Evolutionary conservation across 2,888 invertebrate species (phyloP).

Genomic region (Rhagium mordax): DNA sequence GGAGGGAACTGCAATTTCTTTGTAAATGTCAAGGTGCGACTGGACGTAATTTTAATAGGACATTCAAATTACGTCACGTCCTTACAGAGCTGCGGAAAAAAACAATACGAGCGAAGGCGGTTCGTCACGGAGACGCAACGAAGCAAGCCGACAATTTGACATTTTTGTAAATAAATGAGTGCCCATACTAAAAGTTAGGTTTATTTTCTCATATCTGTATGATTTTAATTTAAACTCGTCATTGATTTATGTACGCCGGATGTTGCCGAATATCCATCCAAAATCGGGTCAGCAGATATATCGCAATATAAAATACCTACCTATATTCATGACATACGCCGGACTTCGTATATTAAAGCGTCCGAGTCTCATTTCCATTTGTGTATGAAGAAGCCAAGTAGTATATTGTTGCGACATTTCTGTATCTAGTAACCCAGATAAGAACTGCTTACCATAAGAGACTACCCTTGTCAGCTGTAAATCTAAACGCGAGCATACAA

Average conservation of each 20-base stretch:
- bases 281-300: background rate
- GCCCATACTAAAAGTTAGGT: too few species aligned
- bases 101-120: too few species aligned
- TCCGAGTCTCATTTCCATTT: background rate
- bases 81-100: too few species aligned
- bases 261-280: background rate
- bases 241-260: background rate
- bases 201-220: background rate
- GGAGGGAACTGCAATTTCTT: too few species aligned
- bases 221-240: background rate
- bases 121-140: too few species aligned
- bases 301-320: background rate
- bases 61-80: too few species aligned
- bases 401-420: constrained; percentile 52
- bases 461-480: constrained; percentile 60
- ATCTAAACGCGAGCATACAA: constrained; percentile 49
- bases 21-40: too few species aligned
- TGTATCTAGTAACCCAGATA: constrained; percentile 56
- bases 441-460: constrained; percentile 59
- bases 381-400: background rate
- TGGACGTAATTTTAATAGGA: too few species aligned
- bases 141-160: too few species aligned
- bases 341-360: background rate
- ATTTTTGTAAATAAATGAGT: too few species aligned
- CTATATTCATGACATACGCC: background rate